phyloP scores from a whole-genome alignment of 2,797 vertebrate species.

The Lindbergichthys nudifrons region DNA sequence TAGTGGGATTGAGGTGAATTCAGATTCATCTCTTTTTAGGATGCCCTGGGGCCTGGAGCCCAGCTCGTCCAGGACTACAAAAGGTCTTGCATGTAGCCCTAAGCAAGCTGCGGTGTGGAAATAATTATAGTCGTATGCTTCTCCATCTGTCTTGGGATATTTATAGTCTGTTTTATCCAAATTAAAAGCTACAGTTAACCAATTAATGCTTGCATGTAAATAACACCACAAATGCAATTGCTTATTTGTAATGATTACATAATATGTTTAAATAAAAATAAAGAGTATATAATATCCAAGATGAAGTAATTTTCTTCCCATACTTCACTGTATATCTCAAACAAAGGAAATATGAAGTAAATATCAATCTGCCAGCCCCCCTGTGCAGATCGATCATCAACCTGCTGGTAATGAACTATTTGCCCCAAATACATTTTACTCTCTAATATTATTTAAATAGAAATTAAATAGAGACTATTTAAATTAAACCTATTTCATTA shows the following conservation, averaged over 20 bases:
- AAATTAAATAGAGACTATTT: slow-evolving; percentile 83
- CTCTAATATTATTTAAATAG: slow-evolving; percentile 85
- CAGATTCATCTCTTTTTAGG: slow-evolving; percentile 42
- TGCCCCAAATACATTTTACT: slow-evolving; percentile 79
- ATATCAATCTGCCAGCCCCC: slow-evolving; percentile 87
- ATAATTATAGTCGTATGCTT: slow-evolving; percentile 32
- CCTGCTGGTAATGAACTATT: slow-evolving; percentile 89
- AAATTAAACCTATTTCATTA: slow-evolving; percentile 90
- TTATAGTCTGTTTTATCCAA: slow-evolving; percentile 40
- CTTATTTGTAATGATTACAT: slow-evolving; percentile 9
- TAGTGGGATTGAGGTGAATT: slow-evolving; percentile 40
- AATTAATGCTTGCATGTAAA: not conserved
- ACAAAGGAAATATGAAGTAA: slow-evolving; percentile 88
- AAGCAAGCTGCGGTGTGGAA: slow-evolving; percentile 45
- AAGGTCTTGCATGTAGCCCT: slow-evolving; percentile 54
- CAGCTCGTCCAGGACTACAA: slow-evolving; percentile 52
- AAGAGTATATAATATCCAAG: not conserved
- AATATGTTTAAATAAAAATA: not conserved
- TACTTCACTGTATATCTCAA: slow-evolving; percentile 2
- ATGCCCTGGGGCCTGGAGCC: slow-evolving; percentile 51
- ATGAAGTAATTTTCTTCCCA: not conserved
- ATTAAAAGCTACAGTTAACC: slow-evolving; percentile 18
- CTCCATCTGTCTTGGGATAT: slow-evolving; percentile 39
- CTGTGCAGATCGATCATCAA: slow-evolving; percentile 90
- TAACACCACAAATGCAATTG: not conserved